These are phyloP conservation scores for Puntigrus tetrazona DNA, from an alignment of 2,113 vertebrate genomes.

Conservation along the genomic window DNA sequence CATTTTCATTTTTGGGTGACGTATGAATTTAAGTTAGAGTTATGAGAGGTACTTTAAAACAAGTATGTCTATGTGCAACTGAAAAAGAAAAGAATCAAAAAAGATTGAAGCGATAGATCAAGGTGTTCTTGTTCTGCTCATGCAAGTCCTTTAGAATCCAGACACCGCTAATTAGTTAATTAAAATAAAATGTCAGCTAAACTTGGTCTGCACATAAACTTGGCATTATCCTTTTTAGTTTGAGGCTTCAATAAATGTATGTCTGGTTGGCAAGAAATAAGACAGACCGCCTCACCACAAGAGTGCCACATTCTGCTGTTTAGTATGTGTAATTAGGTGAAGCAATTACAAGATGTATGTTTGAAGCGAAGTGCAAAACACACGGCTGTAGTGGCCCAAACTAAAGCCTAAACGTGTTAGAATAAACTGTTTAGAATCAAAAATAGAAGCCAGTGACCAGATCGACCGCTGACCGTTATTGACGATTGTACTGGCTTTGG, in stretches of 20 bases:
- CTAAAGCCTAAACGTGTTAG: not conserved
- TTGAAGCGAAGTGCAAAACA: not conserved
- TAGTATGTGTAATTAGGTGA: conserved; percentile 1
- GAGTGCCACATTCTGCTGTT: not conserved
- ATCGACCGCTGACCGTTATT: not conserved
- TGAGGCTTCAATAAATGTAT: conserved; percentile 40
- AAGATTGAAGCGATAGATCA: not conserved
- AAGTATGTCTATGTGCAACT: too few relatives aligned
- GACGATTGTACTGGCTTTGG: not conserved
- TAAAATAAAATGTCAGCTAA: conserved; percentile 25
- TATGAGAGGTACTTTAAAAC: too few relatives aligned
- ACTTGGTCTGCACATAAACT: conserved; percentile 46
- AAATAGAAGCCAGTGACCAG: not conserved
- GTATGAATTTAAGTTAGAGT: too few relatives aligned
- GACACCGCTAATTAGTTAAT: conserved; percentile 39
- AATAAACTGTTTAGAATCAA: too few relatives aligned
- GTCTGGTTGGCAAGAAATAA: conserved; percentile 40
- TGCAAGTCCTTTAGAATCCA: not conserved
- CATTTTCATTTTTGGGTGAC: too few relatives aligned
- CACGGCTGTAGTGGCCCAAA: not conserved
- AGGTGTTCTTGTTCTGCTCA: not conserved
- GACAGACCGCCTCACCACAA: not conserved
- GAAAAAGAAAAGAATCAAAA: too few relatives aligned
- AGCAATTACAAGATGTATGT: not conserved
- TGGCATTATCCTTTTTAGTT: conserved; percentile 12